Evolutionary conservation across 2,797 vertebrate genomes (phyloP), one percentile per base, ranked within the genome.

Genomic region (Holocentrus rufus): DNA sequence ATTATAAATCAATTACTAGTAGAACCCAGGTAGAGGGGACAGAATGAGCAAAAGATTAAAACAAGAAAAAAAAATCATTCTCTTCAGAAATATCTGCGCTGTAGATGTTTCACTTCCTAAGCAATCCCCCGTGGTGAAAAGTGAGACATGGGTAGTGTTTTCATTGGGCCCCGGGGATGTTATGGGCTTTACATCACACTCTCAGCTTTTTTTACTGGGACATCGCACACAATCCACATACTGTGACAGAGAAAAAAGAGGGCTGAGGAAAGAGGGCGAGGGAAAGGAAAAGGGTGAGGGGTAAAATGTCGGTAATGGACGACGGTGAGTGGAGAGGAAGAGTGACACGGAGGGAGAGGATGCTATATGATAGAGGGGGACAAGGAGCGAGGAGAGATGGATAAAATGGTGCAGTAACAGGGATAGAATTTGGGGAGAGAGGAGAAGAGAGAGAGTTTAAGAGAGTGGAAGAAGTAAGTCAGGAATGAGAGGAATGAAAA

Each of bases 141-240:
- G 42, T 55, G 61, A 82, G 73, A 84, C 79, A 65, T 31, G 61
- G 61, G 53, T 57, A 54, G 39, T 39, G 70, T 53, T 74, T 81
- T 80, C 83, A 88, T 80, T 85, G 82, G 79, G 52, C 81, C 66
- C 69, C 17, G 30, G 80, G 81, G 84, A 87, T 87, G 87, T 85
- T 80, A 82, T 56, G 44, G 70, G 61, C 57, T 79, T 82, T 85
- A 69, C 72, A 77, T 74, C 80, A 73, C 69, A 79, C 65, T 67
- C 67, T 57, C n/a, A 53, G 44, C 72, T 69, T 68, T 70, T 69
- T 46, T n/a, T n/a, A n/a, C 54, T 39, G n/a, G 66, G 74, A 80
- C 77, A 62, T 39, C 27, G 18, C 50, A 61, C 69, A 76, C 60
- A 70, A 65, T 52, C 53, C 20, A 11, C 20, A 60, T 27, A 7